Base-by-base conservation (phyloP, 2,888 invertebrate species). In the Phyto melanocephala region DNA sequence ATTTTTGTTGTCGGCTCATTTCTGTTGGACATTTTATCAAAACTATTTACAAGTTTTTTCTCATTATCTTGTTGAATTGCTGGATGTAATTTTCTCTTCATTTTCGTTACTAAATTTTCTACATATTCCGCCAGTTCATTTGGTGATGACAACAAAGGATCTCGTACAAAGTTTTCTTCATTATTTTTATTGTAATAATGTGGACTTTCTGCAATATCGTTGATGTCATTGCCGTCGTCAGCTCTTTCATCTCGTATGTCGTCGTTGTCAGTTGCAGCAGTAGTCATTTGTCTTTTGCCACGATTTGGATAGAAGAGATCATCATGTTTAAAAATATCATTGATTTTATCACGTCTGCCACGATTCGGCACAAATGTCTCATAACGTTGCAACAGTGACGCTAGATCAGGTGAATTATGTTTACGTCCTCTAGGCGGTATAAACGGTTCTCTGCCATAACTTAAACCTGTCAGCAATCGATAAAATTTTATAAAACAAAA, bases 301-400 rank as follows among this genome's bases (percentile, higher is more conserved):
- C 91, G 90, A 87, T 90, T 89, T 74, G 91, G 90, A 86, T 87
- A 89, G 86, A 91, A 91, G 77, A 90, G 87, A 87, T 91, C 91
- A 84, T 90, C 89, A 85, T 90, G 88, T 87, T 90, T 90, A 81
- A 91, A 90, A 71, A 91, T 87, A 86, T 91, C 91, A 87, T 87
- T 88, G 85, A 91, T 87, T 86, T 87, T 88, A 86, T 91, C 90
- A 76, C 89, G 90, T 84, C 87, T 89, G 70, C 91, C 91, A 84
- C 91, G 91, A 87, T 91, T 89, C 40, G 91, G 91, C 15, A 91
- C 88, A 86, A 91, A 91, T 20, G 89, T 86, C 68, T 91, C 91
- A 71, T 87, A 87, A 56, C 87, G 88, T 52, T 88, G 85, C 74
- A 89, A 65, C 62, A 90, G 83, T 40, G 86, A 86, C 75, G 88